Evolutionary conservation across 92 coral and sea anemone species (phyloP).

Genomic region (Galaxea fascicularis): DNA sequence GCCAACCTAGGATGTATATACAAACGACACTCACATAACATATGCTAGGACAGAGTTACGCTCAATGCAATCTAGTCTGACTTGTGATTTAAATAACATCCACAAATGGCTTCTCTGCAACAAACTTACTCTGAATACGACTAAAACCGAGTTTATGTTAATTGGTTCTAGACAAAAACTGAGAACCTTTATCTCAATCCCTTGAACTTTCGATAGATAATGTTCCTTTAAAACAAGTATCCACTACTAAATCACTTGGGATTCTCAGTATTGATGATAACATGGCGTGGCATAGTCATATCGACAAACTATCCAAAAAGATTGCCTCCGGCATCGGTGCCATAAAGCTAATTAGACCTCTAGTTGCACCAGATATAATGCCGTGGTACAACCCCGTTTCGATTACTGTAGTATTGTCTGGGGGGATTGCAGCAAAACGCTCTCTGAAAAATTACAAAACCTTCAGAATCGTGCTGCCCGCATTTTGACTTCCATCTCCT

Average conservation of each 20-base stretch:
- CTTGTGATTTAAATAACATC: too few species aligned
- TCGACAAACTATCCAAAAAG: constrained; percentile 15
- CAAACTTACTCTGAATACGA: too few species aligned
- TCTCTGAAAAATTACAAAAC: constrained; percentile 4
- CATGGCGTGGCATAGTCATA: too few species aligned
- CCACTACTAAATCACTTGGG: constrained; percentile 24
- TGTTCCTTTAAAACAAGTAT: constrained; percentile 23
- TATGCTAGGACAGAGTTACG: too few species aligned
- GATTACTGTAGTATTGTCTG: too few species aligned
- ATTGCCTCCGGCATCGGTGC: too few species aligned
- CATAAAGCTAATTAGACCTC: constrained; percentile 20
- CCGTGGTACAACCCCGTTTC: too few species aligned
- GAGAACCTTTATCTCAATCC: constrained; percentile 3
- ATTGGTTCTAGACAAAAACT: constrained; percentile 23
- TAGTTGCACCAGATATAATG: background rate
- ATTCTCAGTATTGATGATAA: constrained; percentile 18
- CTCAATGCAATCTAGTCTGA: too few species aligned
- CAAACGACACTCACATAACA: too few species aligned
- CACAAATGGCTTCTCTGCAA: too few species aligned
- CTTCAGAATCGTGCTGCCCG: constrained; percentile 10
- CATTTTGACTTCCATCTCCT: background rate
- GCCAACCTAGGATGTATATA: background rate
- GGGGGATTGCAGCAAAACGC: constrained; percentile 29
- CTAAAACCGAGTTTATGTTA: too few species aligned
- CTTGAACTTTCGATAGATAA: background rate